These are phyloP conservation scores for Zaprionus taronus DNA, from an alignment of 1,140 invertebrate genomes.

Conservation along the genomic window DNA sequence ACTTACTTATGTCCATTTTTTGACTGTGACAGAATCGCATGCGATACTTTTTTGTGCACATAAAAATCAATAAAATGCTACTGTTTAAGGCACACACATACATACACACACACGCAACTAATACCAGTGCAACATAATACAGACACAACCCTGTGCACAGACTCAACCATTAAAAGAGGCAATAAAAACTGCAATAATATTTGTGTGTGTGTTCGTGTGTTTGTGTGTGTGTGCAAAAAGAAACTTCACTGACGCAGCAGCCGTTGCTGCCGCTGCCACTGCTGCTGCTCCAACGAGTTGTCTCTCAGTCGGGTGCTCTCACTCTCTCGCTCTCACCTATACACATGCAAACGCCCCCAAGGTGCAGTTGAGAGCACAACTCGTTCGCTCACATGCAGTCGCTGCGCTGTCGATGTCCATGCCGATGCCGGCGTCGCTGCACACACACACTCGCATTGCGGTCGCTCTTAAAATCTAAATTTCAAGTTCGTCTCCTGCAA, in stretches of 20 bases:
- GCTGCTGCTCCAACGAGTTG: constrained; percentile 39
- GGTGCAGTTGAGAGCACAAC: constrained; percentile 28
- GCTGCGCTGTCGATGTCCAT: constrained; percentile 10
- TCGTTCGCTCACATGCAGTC: constrained; percentile 44
- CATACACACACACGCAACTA: constrained; percentile 30
- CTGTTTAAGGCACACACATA: constrained; percentile 14
- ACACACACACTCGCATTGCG: constrained; percentile 33
- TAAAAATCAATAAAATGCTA: constrained; percentile 67
- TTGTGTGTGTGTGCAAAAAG: constrained; percentile 34
- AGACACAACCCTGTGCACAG: constrained; percentile 45
- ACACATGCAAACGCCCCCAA: constrained; percentile 44
- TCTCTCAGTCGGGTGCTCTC: constrained; percentile 24
- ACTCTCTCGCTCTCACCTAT: constrained; percentile 33
- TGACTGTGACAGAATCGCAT: constrained; percentile 51
- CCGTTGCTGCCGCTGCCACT: constrained; percentile 26
- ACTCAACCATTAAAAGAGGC: constrained; percentile 18
- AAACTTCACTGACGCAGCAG: constrained; percentile 45
- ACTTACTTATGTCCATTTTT: constrained; percentile 1
- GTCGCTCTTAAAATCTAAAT: constrained; percentile 78
- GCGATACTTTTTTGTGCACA: constrained; percentile 35
- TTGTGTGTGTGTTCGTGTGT: constrained; percentile 34
- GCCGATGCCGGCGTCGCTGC: constrained; percentile 4
- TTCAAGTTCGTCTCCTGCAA: constrained; percentile 76
- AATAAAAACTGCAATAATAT: constrained; percentile 53
- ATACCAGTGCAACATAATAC: constrained; percentile 23